phyloP scores from a whole-genome alignment of 1,140 invertebrate genomes.

The Ctenoplectra terminalis region DNA sequence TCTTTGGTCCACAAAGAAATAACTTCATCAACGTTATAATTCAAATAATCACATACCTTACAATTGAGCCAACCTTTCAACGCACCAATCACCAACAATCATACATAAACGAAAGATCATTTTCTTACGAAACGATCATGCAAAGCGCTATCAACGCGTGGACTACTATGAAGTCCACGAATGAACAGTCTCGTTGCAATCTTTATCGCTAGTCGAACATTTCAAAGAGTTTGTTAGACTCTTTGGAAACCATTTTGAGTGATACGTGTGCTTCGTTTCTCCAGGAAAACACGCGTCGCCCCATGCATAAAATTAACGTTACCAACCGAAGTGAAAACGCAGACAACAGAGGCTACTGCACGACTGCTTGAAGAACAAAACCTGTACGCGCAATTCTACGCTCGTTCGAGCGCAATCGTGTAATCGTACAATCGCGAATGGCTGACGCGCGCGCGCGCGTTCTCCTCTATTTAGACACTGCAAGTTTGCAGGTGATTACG shows the following conservation, averaged over 20 bases:
- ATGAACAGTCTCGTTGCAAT: not conserved
- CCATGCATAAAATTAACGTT: not conserved
- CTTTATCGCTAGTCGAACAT: not conserved
- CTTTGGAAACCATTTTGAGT: not conserved
- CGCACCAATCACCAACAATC: not conserved
- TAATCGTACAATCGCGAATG: constrained; percentile 29
- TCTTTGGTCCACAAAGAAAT: too few relatives aligned
- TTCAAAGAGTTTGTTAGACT: constrained; percentile 7
- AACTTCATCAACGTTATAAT: too few relatives aligned
- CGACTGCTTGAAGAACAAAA: constrained; percentile 9
- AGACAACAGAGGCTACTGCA: not conserved
- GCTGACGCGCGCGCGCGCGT: not conserved
- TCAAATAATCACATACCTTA: too few relatives aligned
- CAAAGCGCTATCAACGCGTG: not conserved
- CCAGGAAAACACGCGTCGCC: not conserved
- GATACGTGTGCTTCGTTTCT: not conserved
- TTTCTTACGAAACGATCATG: not conserved
- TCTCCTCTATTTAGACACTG: constrained; percentile 9
- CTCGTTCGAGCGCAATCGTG: constrained; percentile 13
- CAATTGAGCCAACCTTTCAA: not conserved
- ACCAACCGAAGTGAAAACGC: not conserved
- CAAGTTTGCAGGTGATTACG: constrained; percentile 41
- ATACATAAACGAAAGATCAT: not conserved
- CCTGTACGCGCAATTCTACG: constrained; percentile 21
- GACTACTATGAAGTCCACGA: not conserved